Percentiles rank a stretch among this genome's conserved stretches.
phyloP scores from a whole-genome alignment of 2,797 vertebrate genomes.

The Vultur gryphus region DNA sequence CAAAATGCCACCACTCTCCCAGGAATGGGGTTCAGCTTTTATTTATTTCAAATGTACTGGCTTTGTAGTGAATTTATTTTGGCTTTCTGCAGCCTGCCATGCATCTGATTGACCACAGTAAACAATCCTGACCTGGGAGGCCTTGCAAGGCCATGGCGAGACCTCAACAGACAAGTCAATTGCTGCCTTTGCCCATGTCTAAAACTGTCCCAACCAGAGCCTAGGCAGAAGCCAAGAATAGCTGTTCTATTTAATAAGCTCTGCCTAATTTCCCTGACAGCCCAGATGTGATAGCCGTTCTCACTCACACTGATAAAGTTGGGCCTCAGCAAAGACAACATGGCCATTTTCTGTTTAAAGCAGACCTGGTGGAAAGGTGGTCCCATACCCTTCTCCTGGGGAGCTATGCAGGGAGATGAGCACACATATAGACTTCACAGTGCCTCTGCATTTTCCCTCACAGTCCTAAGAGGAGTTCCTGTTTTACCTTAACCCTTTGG shows the following conservation, averaged over 20 bases:
- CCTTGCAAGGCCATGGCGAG: not conserved
- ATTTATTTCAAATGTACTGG: not conserved
- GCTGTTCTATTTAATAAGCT: not conserved
- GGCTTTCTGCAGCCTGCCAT: not conserved
- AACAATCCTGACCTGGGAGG: not conserved
- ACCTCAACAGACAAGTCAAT: not conserved
- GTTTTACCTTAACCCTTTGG: not conserved
- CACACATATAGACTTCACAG: not conserved
- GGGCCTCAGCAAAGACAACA: accelerated
- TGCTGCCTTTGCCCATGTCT: not conserved
- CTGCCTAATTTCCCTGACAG: conserved; percentile 23
- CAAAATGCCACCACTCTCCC: not conserved
- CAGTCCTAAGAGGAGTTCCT: not conserved
- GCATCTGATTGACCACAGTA: not conserved
- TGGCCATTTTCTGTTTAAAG: not conserved
- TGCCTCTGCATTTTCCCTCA: not conserved
- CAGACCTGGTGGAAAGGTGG: not conserved
- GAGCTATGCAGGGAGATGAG: not conserved
- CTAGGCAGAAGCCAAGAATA: not conserved
- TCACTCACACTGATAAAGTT: not conserved
- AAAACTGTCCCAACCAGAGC: not conserved
- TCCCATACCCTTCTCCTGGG: not conserved
- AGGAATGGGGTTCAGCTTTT: not conserved
- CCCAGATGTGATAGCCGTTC: not conserved
- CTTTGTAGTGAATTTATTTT: not conserved